Conservation (phyloP, 2,113 vertebrate genomes). For the Cercopithecus mona region DNA sequence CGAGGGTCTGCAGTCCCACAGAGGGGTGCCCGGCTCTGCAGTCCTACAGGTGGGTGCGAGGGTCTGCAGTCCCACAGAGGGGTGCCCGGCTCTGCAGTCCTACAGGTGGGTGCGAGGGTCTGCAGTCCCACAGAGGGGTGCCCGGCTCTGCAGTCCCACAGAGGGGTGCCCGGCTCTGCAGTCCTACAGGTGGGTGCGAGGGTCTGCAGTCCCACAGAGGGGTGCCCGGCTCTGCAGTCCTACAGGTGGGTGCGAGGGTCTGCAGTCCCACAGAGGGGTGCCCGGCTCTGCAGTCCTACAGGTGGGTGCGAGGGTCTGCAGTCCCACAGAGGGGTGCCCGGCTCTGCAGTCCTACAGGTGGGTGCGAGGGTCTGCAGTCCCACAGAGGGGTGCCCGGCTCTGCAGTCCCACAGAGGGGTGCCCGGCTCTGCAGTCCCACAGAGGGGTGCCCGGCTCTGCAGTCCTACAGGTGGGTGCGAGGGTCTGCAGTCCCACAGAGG, state of each 20-base stretch:
- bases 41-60: neutral
- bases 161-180: neutral
- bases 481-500: too few relatives aligned
- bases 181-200: neutral
- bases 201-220: too few relatives aligned
- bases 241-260: neutral
- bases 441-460: neutral
- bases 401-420: neutral
- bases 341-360: neutral
- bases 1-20: too few relatives aligned
- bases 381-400: too few relatives aligned
- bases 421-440: too few relatives aligned
- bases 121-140: conserved; percentile 95
- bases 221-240: neutral
- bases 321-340: accelerated
- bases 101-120: neutral
- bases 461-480: neutral
- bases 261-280: too few relatives aligned
- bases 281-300: neutral
- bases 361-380: too few relatives aligned
- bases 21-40: neutral
- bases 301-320: too few relatives aligned
- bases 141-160: too few relatives aligned
- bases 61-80: too few relatives aligned
- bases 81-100: neutral